Evolutionary conservation across 2,113 vertebrate species (phyloP).

Genomic region (Anseranas semipalmata): DNA sequence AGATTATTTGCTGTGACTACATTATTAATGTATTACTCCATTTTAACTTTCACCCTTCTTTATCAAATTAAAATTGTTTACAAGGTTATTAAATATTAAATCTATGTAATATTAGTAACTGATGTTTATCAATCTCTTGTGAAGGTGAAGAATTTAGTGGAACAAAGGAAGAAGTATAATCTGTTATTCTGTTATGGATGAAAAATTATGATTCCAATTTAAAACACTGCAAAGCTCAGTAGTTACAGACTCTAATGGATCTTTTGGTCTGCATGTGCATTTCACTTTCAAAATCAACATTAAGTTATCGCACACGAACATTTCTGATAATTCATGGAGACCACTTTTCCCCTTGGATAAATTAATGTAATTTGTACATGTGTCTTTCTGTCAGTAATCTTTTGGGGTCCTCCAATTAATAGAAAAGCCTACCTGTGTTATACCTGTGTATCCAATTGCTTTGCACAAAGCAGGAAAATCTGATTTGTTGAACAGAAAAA

Average conservation of each 20-base stretch:
- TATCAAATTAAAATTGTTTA: not conserved
- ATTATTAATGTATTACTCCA: not conserved
- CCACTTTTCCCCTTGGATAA: not conserved
- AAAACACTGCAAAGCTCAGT: not conserved
- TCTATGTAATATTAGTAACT: not conserved
- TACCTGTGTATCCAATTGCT: not conserved
- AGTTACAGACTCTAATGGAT: not conserved
- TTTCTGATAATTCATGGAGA: not conserved
- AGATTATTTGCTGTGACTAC: not conserved
- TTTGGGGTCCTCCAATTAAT: not conserved
- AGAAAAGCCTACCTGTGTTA: not conserved
- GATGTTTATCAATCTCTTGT: not conserved
- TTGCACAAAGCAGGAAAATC: not conserved
- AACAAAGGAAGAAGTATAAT: not conserved
- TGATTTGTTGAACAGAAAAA: not conserved
- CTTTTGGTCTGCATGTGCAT: not conserved
- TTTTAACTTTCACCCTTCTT: not conserved
- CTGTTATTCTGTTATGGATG: not conserved
- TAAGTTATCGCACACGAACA: not conserved
- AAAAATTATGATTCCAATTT: not conserved
- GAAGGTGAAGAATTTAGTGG: not conserved
- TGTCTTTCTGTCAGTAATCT: not conserved
- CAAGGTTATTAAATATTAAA: not conserved
- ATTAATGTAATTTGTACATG: not conserved
- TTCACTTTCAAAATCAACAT: not conserved